Conservation (phyloP, 2,888 invertebrate species). For the Criorhina ranunculi region DNA sequence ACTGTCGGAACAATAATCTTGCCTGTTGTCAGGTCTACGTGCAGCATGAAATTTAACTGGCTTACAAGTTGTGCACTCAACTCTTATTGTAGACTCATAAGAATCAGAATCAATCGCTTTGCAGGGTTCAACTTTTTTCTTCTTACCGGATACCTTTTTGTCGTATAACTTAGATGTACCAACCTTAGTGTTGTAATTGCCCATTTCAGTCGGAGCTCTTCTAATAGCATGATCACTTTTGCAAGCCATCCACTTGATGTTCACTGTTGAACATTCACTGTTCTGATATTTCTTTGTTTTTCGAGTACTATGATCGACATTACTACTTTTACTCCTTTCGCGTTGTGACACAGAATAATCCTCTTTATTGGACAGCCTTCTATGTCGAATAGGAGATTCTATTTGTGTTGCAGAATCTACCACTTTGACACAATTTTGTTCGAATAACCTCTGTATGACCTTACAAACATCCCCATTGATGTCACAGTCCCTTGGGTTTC, state of each 20-base stretch:
- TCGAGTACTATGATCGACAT: too few relatives aligned
- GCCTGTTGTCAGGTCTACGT: too few relatives aligned
- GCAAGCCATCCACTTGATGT: not conserved
- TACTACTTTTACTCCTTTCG: not conserved
- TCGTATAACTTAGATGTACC: too few relatives aligned
- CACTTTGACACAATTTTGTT: not conserved
- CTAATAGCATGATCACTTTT: not conserved
- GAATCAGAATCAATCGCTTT: not conserved
- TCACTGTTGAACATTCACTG: not conserved
- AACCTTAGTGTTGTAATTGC: not conserved
- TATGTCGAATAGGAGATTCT: not conserved
- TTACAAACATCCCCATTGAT: not conserved
- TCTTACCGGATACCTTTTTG: not conserved
- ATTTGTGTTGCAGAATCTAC: constrained; percentile 43
- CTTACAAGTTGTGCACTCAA: not conserved
- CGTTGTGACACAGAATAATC: not conserved
- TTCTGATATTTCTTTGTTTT: not conserved
- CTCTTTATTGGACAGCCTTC: not conserved
- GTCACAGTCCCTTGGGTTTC: not conserved
- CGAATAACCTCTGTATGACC: not conserved
- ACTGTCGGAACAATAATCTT: not conserved
- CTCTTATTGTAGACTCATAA: not conserved
- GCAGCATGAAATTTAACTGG: not conserved
- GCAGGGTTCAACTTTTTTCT: not conserved
- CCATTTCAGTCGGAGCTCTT: not conserved